A percentile compares a stretch with the other conserved stretches of the same genome.
phyloP scores from a whole-genome alignment of 1,140 invertebrate species.

The Venustaconcha ellipsiformis region DNA sequence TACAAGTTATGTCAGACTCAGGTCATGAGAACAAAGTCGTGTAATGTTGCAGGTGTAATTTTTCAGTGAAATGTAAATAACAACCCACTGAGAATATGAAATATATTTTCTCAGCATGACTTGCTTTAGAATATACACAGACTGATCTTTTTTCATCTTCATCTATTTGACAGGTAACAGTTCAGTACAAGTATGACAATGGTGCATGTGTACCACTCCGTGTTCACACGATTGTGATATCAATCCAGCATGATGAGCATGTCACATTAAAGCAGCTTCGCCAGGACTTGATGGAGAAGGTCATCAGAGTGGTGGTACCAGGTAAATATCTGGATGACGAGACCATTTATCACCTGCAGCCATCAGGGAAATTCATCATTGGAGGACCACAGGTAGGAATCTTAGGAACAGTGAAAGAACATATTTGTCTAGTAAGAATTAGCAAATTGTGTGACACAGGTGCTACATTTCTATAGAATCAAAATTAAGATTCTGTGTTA shows the following conservation, averaged over 20 bases:
- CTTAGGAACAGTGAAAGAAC: slow-evolving; percentile 56
- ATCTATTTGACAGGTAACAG: slow-evolving; percentile 64
- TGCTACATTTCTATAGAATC: too few relatives aligned
- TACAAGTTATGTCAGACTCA: too few relatives aligned
- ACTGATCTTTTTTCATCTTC: background rate
- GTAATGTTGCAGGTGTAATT: too few relatives aligned
- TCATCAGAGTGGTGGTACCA: slow-evolving; percentile 93
- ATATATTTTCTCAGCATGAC: background rate
- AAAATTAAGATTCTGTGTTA: too few relatives aligned
- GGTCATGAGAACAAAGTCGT: too few relatives aligned
- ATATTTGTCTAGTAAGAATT: too few relatives aligned
- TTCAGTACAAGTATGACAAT: slow-evolving; percentile 66
- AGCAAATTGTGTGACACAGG: too few relatives aligned
- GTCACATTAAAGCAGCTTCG: slow-evolving; percentile 87
- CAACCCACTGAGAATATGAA: background rate
- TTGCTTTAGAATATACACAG: too few relatives aligned
- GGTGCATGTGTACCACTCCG: slow-evolving; percentile 88
- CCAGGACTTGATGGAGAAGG: slow-evolving; percentile 87
- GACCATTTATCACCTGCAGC: slow-evolving; percentile 96
- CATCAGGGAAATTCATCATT: slow-evolving; percentile 94
- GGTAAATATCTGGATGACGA: slow-evolving; percentile 88
- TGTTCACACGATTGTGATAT: slow-evolving; percentile 97
- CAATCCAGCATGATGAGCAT: slow-evolving; percentile 95
- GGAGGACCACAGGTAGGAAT: slow-evolving; percentile 88
- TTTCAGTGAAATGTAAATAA: too few relatives aligned